Base-by-base conservation (phyloP, 2,888 invertebrate genomes). In the Apodemia duryi region DNA sequence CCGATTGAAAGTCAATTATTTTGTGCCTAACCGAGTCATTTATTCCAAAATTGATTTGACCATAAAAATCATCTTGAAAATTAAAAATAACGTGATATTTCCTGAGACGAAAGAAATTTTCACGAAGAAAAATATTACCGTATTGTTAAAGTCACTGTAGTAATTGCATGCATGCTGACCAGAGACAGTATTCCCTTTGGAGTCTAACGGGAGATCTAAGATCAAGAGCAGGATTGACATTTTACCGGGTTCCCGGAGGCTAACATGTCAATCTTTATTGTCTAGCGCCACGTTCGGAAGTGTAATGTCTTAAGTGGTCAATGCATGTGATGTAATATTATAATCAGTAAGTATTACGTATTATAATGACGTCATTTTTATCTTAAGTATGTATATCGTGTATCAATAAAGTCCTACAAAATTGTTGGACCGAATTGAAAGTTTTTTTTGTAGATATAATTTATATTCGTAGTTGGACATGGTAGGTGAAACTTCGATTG, bases 181-280 rank as follows among this genome's bases (percentile, higher is more conserved):
- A 51, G 52, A 49, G 29, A 61, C 28, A n/a, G 5, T 32, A 51
- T 49, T 63, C 62, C 65, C 51, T 43, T 1, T 11, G 64, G 61
- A 64, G 57, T 81, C 67, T 71, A 70, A 73, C 74, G 74, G 75
- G 77, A 80, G 83, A 82, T 83, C 85, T 83, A 81, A 86, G 86
- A 88, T 79, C 77, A 77, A 35, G 51, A 64, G 49, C 51, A 28
- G 79, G 84, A 88, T 88, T 88, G 88, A 85, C 88, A 86, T 81
- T 84, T 83, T 81, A 84, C 78, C 78, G 79, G 74, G 75, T 81
- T 82, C 86, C 75, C 73, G 72, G 71, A 76, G 82, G 77, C 71
- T 69, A 67, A 43, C 73, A 72, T 75, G 89, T 89, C 91, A 88
- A 87, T 89, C 88, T 85, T 87, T 86, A 85, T 88, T 86, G 84